phyloP scores from a whole-genome alignment of 1,140 invertebrate species.

The Drosophila nigrodunni region DNA sequence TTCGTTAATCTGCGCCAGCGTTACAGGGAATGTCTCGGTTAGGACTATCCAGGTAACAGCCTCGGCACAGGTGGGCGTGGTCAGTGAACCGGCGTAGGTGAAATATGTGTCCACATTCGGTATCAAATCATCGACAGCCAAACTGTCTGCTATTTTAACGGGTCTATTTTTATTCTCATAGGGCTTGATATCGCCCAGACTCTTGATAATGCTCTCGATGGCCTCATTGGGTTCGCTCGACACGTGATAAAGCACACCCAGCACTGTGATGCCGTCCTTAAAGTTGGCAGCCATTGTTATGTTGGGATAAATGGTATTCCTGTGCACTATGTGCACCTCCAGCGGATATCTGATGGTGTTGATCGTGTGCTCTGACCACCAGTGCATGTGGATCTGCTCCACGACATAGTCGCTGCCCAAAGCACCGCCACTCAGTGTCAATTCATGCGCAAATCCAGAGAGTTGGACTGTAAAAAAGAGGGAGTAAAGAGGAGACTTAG shows the following conservation, averaged over 20 bases:
- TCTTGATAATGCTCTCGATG: slow-evolving; percentile 72
- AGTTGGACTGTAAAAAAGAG: slow-evolving; percentile 80
- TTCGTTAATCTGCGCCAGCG: slow-evolving; percentile 85
- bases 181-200: slow-evolving; percentile 69
- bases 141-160: slow-evolving; percentile 83
- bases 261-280: slow-evolving; percentile 88
- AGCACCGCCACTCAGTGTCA: slow-evolving; percentile 86
- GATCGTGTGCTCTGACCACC: slow-evolving; percentile 91
- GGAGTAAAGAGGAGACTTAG: no score
- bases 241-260: slow-evolving; percentile 90
- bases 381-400: slow-evolving; percentile 91
- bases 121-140: slow-evolving; percentile 85
- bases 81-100: slow-evolving; percentile 90
- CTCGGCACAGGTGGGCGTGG: slow-evolving; percentile 90
- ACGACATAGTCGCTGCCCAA: slow-evolving; percentile 86
- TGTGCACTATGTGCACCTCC: slow-evolving; percentile 90
- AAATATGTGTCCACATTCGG: slow-evolving; percentile 87
- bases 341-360: slow-evolving; percentile 86
- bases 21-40: slow-evolving; percentile 87
- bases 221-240: slow-evolving; percentile 58
- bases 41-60: slow-evolving; percentile 91
- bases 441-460: slow-evolving; percentile 75
- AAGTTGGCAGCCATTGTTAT: slow-evolving; percentile 86
- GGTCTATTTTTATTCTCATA: slow-evolving; percentile 85
- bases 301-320: slow-evolving; percentile 86